Percentiles rank a stretch among this genome's conserved stretches.
Evolutionary conservation across 2,797 vertebrate genomes (phyloP).

Genomic region (Anguilla megastoma): DNA sequence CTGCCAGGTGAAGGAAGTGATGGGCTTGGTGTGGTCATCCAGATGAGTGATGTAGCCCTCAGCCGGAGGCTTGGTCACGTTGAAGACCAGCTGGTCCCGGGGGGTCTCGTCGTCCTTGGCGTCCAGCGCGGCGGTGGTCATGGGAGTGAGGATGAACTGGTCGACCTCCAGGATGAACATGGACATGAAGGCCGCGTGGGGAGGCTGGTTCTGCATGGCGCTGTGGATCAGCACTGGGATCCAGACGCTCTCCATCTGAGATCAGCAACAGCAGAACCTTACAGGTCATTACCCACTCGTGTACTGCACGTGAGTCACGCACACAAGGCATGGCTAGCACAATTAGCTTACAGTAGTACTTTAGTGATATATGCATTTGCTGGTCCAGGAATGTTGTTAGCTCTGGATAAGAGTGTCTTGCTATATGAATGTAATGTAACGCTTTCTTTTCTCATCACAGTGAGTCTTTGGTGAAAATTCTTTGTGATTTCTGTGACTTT

Average conservation of each 20-base stretch:
- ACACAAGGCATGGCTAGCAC: not conserved
- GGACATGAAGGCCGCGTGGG: conserved; percentile 67
- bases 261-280: not conserved
- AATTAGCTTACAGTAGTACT: not conserved
- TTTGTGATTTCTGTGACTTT: not conserved
- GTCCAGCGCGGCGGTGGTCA: conserved; percentile 65
- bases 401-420: not conserved
- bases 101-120: conserved; percentile 68
- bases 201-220: conserved; percentile 70
- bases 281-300: not conserved
- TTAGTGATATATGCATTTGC: not conserved
- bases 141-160: conserved; percentile 73
- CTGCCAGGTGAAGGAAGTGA: conserved; percentile 68
- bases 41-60: conserved; percentile 69
- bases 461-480: not conserved
- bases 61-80: conserved; percentile 51
- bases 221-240: conserved; percentile 67
- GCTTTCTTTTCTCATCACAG: not conserved
- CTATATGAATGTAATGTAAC: not conserved
- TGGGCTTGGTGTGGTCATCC: conserved; percentile 66
- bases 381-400: not conserved
- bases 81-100: conserved; percentile 63
- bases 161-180: conserved; percentile 75
- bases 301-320: too few species aligned
- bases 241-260: conserved; percentile 72